These are phyloP conservation scores for Apamea epomidion DNA, from an alignment of 2,888 invertebrate species.

Conservation along the genomic window DNA sequence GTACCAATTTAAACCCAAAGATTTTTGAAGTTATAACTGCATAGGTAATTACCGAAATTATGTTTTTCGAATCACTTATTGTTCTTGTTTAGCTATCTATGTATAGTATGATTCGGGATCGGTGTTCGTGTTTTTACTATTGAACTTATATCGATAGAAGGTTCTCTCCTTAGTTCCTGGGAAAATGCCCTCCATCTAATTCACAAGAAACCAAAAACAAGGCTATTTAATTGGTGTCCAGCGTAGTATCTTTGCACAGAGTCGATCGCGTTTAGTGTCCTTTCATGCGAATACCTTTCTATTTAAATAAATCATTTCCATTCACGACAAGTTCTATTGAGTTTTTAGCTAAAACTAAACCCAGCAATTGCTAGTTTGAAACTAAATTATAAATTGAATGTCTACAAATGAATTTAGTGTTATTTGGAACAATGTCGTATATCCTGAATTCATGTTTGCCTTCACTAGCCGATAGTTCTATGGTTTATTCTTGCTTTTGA, in stretches of 20 bases:
- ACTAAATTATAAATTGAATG: slow-evolving; percentile 44
- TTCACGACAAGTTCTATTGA: slow-evolving; percentile 53
- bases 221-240: slow-evolving; percentile 7
- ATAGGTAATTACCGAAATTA: neutral
- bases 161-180: neutral
- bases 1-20: neutral
- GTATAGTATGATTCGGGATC: neutral
- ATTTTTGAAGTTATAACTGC: neutral
- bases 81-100: too few species aligned
- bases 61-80: neutral
- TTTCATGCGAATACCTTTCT: slow-evolving; percentile 63
- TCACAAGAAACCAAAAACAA: slow-evolving; percentile 26
- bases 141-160: neutral
- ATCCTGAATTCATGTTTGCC: slow-evolving; percentile 35
- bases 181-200: slow-evolving; percentile 8
- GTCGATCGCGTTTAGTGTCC: slow-evolving; percentile 44
- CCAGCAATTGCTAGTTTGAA: slow-evolving; percentile 23
- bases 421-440: slow-evolving; percentile 27
- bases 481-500: neutral
- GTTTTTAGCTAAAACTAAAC: slow-evolving; percentile 40
- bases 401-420: slow-evolving; percentile 26
- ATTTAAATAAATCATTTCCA: slow-evolving; percentile 63
- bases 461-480: slow-evolving; percentile 27
- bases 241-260: neutral
- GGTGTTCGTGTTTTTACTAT: neutral